Evolutionary conservation across 2,888 invertebrate species (phyloP).

Genomic region (Adelphocoris suturalis): DNA sequence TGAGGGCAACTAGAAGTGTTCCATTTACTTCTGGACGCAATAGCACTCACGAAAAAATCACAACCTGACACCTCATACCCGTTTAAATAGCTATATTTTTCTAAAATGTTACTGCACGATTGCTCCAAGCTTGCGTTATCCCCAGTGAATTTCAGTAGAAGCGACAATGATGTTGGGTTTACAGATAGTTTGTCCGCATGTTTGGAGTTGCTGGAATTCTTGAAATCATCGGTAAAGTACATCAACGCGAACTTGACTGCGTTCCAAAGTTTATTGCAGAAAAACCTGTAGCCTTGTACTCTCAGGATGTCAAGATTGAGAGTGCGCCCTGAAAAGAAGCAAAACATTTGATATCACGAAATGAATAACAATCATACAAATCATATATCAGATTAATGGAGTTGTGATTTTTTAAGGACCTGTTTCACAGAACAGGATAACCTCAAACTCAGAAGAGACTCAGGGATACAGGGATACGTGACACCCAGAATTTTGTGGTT

Average conservation of each 20-base stretch:
- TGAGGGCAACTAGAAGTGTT: slow-evolving; percentile 77
- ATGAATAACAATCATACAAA: too few relatives aligned
- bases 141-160: slow-evolving; percentile 9
- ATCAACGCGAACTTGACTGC: slow-evolving; percentile 93
- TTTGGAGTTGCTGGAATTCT: slow-evolving; percentile 77
- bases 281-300: slow-evolving; percentile 95
- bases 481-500: too few relatives aligned
- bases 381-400: too few relatives aligned
- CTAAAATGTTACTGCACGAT: slow-evolving; percentile 69
- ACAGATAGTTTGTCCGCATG: slow-evolving; percentile 48
- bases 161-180: slow-evolving; percentile 38
- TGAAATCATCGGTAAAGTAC: slow-evolving; percentile 82
- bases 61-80: slow-evolving; percentile 78
- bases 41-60: slow-evolving; percentile 78
- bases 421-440: too few relatives aligned
- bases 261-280: slow-evolving; percentile 99
- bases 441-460: too few relatives aligned
- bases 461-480: too few relatives aligned
- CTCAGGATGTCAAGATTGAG: slow-evolving; percentile 97
- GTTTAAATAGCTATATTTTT: slow-evolving; percentile 72
- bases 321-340: slow-evolving; percentile 85
- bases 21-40: slow-evolving; percentile 73
- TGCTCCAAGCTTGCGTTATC: slow-evolving; percentile 19
- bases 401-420: too few relatives aligned
- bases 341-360: too few relatives aligned